phyloP scores from a whole-genome alignment of 1,140 invertebrate genomes.

The Brachionus koreanus region DNA sequence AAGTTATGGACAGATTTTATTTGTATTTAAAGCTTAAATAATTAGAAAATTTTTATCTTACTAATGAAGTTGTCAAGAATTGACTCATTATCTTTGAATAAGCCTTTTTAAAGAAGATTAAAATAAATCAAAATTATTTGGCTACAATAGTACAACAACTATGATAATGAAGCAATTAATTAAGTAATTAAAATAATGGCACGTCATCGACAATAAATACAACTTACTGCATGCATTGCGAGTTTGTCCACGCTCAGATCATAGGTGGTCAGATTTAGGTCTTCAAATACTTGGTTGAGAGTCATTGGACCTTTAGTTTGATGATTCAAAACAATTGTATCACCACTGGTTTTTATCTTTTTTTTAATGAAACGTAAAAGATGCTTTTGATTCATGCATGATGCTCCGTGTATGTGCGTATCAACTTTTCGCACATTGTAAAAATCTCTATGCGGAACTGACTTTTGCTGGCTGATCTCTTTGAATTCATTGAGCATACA shows the following conservation, averaged over 20 bases:
- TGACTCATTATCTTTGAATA: neutral
- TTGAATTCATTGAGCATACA: conserved; percentile 89
- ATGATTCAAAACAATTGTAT: conserved; percentile 77
- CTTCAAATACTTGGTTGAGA: conserved; percentile 83
- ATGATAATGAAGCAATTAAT: neutral
- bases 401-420: conserved; percentile 97
- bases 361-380: conserved; percentile 97
- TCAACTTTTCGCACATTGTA: conserved; percentile 97
- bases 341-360: conserved; percentile 81
- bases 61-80: neutral
- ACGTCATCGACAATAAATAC: conserved; percentile 49
- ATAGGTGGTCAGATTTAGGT: conserved; percentile 94
- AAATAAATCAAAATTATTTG: neutral
- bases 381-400: conserved; percentile 99
- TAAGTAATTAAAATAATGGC: conserved; percentile 42
- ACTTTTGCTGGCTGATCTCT: conserved; percentile 94
- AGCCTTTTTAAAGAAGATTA: neutral
- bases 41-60: neutral
- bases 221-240: conserved; percentile 88
- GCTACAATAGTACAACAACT: neutral
- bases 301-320: conserved; percentile 74
- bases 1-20: neutral
- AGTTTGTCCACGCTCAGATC: conserved; percentile 98
- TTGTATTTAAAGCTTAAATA: neutral
- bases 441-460: conserved; percentile 94